Conservation (phyloP, 2,797 vertebrate genomes). For the Sebastes trivittatus region DNA sequence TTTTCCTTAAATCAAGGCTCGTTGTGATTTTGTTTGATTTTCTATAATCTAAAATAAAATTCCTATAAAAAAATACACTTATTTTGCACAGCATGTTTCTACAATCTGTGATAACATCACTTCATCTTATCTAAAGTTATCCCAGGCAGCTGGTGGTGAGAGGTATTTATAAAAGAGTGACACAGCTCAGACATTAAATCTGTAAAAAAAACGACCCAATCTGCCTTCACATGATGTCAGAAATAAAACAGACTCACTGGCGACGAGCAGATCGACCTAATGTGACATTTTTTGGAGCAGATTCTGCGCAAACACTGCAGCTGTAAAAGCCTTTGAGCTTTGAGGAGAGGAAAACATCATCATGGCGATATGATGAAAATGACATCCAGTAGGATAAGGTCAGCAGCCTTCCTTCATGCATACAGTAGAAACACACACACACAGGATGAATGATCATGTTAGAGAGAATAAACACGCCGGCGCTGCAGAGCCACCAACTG, state of each 20-base stretch:
- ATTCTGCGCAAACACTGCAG: slow-evolving; percentile 31
- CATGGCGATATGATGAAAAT: slow-evolving; percentile 64
- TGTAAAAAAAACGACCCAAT: neutral
- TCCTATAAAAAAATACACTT: neutral
- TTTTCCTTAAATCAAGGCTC: neutral
- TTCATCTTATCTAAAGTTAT: slow-evolving; percentile 18
- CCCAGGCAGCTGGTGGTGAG: slow-evolving; percentile 7
- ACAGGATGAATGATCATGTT: no score
- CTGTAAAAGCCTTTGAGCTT: neutral
- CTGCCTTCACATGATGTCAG: neutral
- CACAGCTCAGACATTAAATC: neutral
- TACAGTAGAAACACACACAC: neutral
- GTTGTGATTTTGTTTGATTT: neutral
- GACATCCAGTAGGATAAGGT: slow-evolving; percentile 67
- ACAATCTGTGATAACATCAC: neutral
- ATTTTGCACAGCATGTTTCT: neutral
- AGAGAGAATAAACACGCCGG: slow-evolving; percentile 13
- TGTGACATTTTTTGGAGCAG: slow-evolving; percentile 26
- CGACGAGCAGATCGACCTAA: slow-evolving; percentile 26
- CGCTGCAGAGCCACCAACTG: slow-evolving; percentile 41
- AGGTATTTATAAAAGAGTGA: neutral
- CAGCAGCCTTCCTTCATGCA: slow-evolving; percentile 38
- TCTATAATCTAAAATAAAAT: no score
- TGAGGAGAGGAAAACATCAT: slow-evolving; percentile 12
- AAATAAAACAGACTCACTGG: slow-evolving; percentile 28